These are phyloP conservation scores for Microctenopoma stevenorrisi DNA, from an alignment of 2,797 vertebrate species.

Conservation along the genomic window DNA sequence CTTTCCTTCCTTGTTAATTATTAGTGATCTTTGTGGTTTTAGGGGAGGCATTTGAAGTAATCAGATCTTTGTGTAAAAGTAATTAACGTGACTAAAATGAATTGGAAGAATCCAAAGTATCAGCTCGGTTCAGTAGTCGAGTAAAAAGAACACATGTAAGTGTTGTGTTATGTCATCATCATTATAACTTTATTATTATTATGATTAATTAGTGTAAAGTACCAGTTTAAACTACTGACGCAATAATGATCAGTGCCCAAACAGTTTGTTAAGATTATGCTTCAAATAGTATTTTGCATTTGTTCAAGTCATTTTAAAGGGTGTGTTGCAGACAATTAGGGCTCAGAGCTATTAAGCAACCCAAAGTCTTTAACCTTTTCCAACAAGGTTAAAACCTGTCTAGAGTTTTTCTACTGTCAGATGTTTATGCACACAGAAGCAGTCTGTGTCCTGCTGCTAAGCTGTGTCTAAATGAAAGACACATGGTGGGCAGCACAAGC, in stretches of 20 bases:
- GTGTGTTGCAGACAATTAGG: background rate
- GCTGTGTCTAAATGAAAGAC: constrained; percentile 56
- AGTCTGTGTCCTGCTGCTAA: constrained; percentile 39
- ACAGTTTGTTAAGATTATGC: background rate
- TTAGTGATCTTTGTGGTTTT: no score
- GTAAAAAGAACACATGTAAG: no score
- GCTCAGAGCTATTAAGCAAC: background rate
- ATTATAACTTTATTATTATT: no score
- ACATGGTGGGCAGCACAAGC: constrained; percentile 45
- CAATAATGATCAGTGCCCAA: background rate
- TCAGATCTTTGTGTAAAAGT: no score
- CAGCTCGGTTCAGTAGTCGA: no score
- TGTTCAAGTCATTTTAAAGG: background rate
- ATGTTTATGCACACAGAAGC: constrained; percentile 4
- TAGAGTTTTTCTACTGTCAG: background rate
- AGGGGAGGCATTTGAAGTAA: no score
- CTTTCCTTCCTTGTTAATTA: constrained; percentile 31
- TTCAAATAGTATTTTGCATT: constrained; percentile 1
- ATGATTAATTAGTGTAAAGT: no score
- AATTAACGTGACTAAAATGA: no score
- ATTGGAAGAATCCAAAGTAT: no score
- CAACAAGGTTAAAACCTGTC: background rate
- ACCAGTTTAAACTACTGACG: background rate
- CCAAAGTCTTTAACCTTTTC: constrained; percentile 3
- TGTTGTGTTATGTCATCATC: no score